phyloP scores from a whole-genome alignment of 2,113 vertebrate genomes.

The Sorex araneus region DNA sequence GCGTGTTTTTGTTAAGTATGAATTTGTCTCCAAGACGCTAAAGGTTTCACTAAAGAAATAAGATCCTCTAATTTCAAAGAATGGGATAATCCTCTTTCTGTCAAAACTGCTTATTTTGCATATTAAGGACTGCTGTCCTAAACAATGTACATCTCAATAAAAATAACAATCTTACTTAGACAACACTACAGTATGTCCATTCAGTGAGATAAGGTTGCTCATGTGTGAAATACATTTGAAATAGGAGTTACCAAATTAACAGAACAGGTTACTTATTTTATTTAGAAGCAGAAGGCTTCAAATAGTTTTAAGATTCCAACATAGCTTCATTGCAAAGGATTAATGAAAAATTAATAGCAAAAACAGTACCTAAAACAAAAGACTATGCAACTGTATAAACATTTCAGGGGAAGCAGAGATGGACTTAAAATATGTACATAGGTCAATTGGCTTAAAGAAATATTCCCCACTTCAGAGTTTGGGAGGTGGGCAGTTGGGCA shows the following conservation, averaged over 20 bases:
- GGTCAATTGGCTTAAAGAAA: no score
- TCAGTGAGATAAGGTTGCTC: not conserved
- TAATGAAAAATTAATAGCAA: conserved; percentile 14
- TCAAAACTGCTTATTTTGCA: not conserved
- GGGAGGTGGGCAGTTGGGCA: no score
- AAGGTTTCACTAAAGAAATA: not conserved
- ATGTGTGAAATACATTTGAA: not conserved
- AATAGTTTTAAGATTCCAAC: not conserved
- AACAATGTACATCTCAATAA: not conserved
- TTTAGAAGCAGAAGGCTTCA: not conserved
- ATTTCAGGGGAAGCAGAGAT: no score
- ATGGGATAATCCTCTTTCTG: not conserved
- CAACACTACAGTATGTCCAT: not conserved
- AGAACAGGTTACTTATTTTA: not conserved
- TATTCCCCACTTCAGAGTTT: no score
- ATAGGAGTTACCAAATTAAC: no score
- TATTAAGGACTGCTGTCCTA: not conserved
- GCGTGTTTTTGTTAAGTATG: not conserved
- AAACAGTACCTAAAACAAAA: not conserved
- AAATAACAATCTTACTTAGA: not conserved
- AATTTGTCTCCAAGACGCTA: not conserved
- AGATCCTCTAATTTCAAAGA: not conserved
- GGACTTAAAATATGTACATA: no score
- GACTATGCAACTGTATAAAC: not conserved
- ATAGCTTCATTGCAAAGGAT: not conserved